These are phyloP conservation scores for Glyphotaelius pellucidus DNA, from an alignment of 2,888 invertebrate genomes.

Conservation along the genomic window DNA sequence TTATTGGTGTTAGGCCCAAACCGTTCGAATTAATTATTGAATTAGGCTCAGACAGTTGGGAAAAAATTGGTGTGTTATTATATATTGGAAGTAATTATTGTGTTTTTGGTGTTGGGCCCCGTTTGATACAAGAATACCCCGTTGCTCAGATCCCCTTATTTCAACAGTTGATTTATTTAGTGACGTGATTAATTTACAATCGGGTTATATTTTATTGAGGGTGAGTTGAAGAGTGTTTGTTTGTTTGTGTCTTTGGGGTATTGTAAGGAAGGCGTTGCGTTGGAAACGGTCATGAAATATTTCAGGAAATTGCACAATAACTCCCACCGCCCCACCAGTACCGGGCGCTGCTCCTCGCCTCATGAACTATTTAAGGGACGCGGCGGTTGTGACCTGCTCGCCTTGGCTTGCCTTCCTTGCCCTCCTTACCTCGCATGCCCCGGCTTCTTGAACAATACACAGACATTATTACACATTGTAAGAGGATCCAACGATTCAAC, in stretches of 20 bases:
- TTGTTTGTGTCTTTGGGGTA: neutral
- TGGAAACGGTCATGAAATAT: neutral
- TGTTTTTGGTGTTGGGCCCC: too few relatives aligned
- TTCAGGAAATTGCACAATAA: slow-evolving; percentile 15
- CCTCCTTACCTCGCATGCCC: neutral
- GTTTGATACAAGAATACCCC: too few relatives aligned
- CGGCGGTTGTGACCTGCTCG: neutral
- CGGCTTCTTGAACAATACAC: neutral
- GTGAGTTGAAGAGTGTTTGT: neutral
- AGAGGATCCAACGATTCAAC: neutral
- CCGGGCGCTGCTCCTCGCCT: neutral
- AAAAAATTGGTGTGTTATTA: too few relatives aligned
- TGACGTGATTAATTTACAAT: neutral
- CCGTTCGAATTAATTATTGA: too few relatives aligned
- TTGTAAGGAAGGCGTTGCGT: neutral
- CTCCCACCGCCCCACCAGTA: neutral
- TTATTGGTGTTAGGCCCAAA: too few relatives aligned
- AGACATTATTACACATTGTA: neutral
- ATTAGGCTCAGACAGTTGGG: too few relatives aligned
- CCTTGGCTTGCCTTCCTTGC: neutral
- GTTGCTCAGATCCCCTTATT: too few relatives aligned
- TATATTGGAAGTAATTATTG: too few relatives aligned
- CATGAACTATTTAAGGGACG: neutral
- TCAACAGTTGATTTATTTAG: too few relatives aligned
- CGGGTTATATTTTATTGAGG: neutral